These are phyloP conservation scores for Podarcis raffonei DNA, from an alignment of 2,113 vertebrate genomes.

Conservation along the genomic window DNA sequence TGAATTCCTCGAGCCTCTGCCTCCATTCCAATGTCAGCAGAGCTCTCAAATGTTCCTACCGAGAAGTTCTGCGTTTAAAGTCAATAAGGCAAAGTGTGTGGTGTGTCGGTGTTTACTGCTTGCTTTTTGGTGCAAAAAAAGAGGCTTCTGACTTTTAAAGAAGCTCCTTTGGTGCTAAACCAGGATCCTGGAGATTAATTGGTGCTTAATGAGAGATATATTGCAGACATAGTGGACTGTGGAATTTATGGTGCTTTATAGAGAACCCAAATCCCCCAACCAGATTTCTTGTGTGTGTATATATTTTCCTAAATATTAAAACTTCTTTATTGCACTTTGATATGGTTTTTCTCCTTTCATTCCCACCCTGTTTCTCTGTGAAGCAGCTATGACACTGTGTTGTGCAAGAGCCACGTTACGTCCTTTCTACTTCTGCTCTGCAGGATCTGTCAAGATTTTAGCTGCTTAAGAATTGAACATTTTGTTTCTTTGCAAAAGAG, in stretches of 20 bases:
- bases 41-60: slow-evolving; percentile 21
- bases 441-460: background rate
- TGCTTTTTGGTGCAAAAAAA: slow-evolving; percentile 40
- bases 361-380: slow-evolving; percentile 24
- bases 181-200: slow-evolving; percentile 50
- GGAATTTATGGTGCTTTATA: slow-evolving; percentile 70
- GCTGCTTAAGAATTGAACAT: background rate
- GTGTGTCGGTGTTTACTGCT: slow-evolving; percentile 7
- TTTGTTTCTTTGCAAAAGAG: background rate
- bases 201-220: slow-evolving; percentile 53
- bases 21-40: slow-evolving; percentile 34
- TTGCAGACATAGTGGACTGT: slow-evolving; percentile 59
- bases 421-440: background rate
- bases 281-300: slow-evolving; percentile 55
- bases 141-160: slow-evolving; percentile 35
- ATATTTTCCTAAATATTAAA: slow-evolving; percentile 61
- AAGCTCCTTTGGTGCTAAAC: slow-evolving; percentile 66
- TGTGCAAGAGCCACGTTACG: background rate
- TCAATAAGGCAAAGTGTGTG: background rate
- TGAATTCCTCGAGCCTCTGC: slow-evolving; percentile 12
- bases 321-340: slow-evolving; percentile 67
- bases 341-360: background rate
- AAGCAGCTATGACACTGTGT: accelerated
- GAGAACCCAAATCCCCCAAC: slow-evolving; percentile 50
- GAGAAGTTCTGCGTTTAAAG: slow-evolving; percentile 27